Percentiles rank a stretch among this genome's conserved stretches.
phyloP scores from a whole-genome alignment of 37 sponge, comb jelly and placozoan species.

The Halichondria panicea region DNA sequence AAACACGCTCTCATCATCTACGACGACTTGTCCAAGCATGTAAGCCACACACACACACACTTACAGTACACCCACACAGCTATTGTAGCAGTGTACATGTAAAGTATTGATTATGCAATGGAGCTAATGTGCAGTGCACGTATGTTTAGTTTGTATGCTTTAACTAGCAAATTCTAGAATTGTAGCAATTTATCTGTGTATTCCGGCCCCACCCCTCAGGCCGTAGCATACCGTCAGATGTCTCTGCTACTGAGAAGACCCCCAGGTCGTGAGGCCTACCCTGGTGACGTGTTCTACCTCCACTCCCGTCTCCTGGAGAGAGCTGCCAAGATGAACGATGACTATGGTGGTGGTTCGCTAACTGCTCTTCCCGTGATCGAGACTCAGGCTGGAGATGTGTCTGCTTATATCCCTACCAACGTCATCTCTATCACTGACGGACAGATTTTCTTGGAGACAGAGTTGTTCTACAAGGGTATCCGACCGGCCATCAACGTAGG shows the following conservation, averaged over 20 bases:
- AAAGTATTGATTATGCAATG: too few species aligned
- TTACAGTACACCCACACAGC: too few species aligned
- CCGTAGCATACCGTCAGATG: constrained; percentile 99
- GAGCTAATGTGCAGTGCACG: too few species aligned
- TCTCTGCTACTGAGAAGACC: constrained; percentile 96
- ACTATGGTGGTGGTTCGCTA: constrained; percentile 97
- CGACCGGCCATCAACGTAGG: constrained; percentile 99
- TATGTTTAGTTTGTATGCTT: background rate
- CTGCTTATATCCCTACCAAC: constrained; percentile 99
- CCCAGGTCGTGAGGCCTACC: constrained; percentile 99
- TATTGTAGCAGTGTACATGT: too few species aligned
- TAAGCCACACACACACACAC: too few species aligned
- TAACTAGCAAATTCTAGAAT: too few species aligned
- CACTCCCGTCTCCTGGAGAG: constrained; percentile 98
- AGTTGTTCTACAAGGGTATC: constrained; percentile 99
- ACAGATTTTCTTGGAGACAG: constrained; percentile 98
- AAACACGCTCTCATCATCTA: constrained; percentile 99
- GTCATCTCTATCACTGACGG: constrained; percentile 99
- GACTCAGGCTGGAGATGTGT: constrained; percentile 99
- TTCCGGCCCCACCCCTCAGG: too few species aligned
- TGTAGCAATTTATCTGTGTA: too few species aligned
- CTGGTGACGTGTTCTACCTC: constrained; percentile 99
- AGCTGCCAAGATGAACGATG: constrained; percentile 98
- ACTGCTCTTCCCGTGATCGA: constrained; percentile 99
- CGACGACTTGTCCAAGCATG: constrained; percentile 98